Conservation (phyloP, 1,140 invertebrate species). For the Drosophila erecta region DNA sequence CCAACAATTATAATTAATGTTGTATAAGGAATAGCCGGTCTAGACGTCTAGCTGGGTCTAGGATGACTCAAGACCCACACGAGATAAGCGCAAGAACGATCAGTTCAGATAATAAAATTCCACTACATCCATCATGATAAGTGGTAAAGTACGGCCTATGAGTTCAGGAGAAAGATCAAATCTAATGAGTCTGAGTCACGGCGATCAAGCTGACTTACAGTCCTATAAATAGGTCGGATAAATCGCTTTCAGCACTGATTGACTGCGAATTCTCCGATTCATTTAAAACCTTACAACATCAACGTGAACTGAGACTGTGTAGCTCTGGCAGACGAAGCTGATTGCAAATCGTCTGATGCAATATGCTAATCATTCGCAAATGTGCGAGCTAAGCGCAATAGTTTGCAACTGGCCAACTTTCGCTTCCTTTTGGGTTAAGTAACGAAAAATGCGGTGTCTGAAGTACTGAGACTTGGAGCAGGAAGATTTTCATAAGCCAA, state of each 20-base stretch:
- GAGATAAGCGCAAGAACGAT: conserved; percentile 35
- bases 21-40: conserved; percentile 20
- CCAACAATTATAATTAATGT: conserved; percentile 22
- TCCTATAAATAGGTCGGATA: conserved; percentile 19
- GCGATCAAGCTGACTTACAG: conserved; percentile 1
- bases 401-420: conserved; percentile 6
- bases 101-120: conserved; percentile 46
- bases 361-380: conserved; percentile 41
- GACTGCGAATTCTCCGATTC: conserved; percentile 27
- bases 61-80: conserved; percentile 25
- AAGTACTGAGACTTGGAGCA: no score
- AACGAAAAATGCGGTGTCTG: no score
- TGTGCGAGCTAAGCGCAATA: conserved; percentile 14
- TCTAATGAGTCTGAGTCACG: conserved; percentile 25
- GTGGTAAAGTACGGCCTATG: conserved; percentile 5
- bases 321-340: conserved; percentile 20
- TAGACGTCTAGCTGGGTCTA: no score
- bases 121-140: conserved; percentile 43
- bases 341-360: conserved; percentile 47
- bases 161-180: conserved; percentile 24
- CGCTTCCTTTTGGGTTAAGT: not conserved
- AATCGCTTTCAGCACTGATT: conserved; percentile 25
- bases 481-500: no score
- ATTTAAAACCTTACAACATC: conserved; percentile 30
- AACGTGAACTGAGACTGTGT: conserved; percentile 13